Base-by-base conservation (phyloP, 1,140 invertebrate species). In the Drosophila varians region DNA sequence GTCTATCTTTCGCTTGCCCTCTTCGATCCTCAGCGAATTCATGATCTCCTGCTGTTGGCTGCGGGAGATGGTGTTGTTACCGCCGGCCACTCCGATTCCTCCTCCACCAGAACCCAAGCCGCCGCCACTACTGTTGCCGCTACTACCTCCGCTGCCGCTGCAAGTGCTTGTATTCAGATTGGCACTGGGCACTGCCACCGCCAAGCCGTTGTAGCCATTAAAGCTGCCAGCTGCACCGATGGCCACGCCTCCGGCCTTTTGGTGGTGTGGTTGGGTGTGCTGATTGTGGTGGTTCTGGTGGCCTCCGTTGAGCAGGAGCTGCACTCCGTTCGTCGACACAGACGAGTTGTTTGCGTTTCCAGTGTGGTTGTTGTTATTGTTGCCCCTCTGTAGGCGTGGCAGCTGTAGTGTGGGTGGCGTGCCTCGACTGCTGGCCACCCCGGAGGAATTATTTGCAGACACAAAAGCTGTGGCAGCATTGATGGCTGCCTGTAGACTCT, bases 1-100 rank as follows among this genome's bases (percentile, higher is more conserved):
- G n/a, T 90, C 90, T 14, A 91, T 91, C 36, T 90, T 91, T 0
- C 68, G 66, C 19, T 80, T 79, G 1, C 90, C 70, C 58, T 91
- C 90, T 78, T 91, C 90, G 34, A 91, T 65, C 8, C 77, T 76
- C 57, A 91, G 46, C 12, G 75, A 56, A 54, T 91, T 77, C 26
- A 91, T 70, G 9, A 77, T 74, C 42, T 91, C 90, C 36, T 87
- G 87, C 36, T 89, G 79, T 38, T 84, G 74, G 4, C 62, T 61
- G 0, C 62, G 72, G 3, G 60, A 6, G 4, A 28, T 5, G 16
- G 12, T 23, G 31, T 25, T 45, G 38, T 28, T 28, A 23, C 40
- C 58, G 16, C 46, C 31, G n/a, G 9, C 38, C 8, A 19, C 25
- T 8, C 28, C 26, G 19, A 56, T 56, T 7, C 19, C 19, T 1